Conservation (phyloP, 1,140 invertebrate species). For the Nephila pilipes region DNA sequence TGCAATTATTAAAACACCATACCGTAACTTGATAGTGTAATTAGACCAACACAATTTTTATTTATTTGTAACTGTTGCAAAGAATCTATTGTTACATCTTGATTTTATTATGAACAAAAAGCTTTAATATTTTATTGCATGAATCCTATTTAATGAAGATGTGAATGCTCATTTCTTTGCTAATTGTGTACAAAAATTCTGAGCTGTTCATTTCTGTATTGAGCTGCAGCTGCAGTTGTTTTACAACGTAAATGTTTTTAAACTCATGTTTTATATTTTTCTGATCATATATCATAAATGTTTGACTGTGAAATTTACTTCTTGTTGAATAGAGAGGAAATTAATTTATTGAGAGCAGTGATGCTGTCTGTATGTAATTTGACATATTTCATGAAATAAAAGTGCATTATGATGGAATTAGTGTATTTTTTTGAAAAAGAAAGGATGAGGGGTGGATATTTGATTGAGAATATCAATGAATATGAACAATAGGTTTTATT, state of each 20-base stretch:
- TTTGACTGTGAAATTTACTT: constrained; percentile 53
- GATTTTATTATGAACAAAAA: constrained; percentile 38
- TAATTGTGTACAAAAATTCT: constrained; percentile 32
- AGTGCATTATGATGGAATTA: constrained; percentile 45
- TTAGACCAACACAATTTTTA: background rate
- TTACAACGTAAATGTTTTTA: constrained; percentile 58
- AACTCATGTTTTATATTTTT: constrained; percentile 68
- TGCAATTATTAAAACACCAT: background rate
- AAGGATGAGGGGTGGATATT: no score
- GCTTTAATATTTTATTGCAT: constrained; percentile 20
- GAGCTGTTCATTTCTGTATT: background rate
- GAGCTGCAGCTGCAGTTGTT: constrained; percentile 27
- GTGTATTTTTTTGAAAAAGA: no score
- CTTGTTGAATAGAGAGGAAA: constrained; percentile 61
- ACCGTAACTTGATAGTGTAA: background rate
- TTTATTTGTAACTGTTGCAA: background rate
- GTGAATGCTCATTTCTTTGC: constrained; percentile 60
- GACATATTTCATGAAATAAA: constrained; percentile 68
- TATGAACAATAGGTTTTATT: no score
- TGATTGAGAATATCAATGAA: no score
- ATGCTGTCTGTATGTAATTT: constrained; percentile 54
- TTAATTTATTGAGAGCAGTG: constrained; percentile 65
- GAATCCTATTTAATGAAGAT: background rate
- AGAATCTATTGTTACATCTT: background rate
- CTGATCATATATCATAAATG: constrained; percentile 63